Evolutionary conservation across 2,113 vertebrate genomes (phyloP).

Genomic region (Ranitomeya variabilis): DNA sequence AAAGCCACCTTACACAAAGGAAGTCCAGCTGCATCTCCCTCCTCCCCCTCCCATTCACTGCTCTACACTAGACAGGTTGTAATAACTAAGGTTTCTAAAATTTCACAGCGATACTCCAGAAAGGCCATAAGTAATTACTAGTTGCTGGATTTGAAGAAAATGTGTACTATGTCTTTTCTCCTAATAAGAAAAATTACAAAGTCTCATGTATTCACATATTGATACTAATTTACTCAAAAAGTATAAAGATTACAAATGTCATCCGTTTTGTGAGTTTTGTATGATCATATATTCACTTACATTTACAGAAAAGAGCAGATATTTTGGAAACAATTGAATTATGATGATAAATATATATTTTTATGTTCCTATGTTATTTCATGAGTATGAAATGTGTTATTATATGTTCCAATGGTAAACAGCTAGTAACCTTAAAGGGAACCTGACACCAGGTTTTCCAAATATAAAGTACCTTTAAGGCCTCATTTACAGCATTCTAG

Average conservation of each 20-base stretch:
- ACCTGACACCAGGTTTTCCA: no score
- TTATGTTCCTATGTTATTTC: not conserved
- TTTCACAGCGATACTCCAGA: no score
- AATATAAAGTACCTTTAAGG: no score
- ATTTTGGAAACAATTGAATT: not conserved
- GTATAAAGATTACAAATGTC: not conserved
- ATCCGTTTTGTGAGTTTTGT: not conserved
- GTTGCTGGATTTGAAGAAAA: not conserved
- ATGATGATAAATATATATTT: no score
- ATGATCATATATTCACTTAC: not conserved
- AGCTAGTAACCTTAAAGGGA: no score
- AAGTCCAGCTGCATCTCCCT: not conserved
- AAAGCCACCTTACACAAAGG: not conserved
- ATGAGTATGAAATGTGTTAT: not conserved
- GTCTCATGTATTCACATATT: not conserved
- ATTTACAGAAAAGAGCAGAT: not conserved
- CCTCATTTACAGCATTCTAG: no score
- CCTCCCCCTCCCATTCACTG: no score
- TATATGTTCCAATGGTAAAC: not conserved
- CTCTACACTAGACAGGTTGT: not conserved
- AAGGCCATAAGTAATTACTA: no score
- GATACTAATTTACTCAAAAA: not conserved
- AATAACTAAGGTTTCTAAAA: not conserved
- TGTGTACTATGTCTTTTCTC: not conserved
- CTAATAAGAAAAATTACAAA: not conserved